Conservation (phyloP, 2,797 vertebrate species). For the Halcyon smyrnensis region DNA sequence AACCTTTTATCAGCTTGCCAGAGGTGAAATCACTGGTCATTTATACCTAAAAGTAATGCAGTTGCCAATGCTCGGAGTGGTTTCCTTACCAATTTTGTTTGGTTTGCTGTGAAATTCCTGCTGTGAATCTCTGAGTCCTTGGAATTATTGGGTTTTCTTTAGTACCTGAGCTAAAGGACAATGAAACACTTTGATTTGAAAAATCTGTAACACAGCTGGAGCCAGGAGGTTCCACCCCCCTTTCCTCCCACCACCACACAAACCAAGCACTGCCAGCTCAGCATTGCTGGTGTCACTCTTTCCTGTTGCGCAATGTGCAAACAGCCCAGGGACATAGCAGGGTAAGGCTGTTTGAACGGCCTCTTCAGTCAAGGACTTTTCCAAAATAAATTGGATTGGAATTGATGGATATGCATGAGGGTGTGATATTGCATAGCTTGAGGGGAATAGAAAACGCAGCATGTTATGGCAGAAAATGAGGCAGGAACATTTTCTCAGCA, state of each 20-base stretch:
- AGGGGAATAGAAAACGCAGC: not conserved
- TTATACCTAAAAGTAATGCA: not conserved
- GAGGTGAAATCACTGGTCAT: not conserved
- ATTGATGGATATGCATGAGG: not conserved
- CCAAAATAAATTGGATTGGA: not conserved
- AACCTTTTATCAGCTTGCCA: not conserved
- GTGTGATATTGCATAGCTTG: fast-evolving
- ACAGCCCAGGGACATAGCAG: not conserved
- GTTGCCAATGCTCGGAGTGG: not conserved
- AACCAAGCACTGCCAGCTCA: conserved; percentile 12
- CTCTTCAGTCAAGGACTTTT: conserved; percentile 22
- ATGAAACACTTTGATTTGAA: not conserved
- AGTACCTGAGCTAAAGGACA: not conserved
- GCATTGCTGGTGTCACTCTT: not conserved
- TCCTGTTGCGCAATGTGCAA: conserved; percentile 26
- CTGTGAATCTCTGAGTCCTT: not conserved
- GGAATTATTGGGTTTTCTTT: not conserved
- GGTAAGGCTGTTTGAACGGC: not conserved
- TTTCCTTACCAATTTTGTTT: not conserved
- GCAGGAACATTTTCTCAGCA: not conserved
- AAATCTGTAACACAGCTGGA: not conserved
- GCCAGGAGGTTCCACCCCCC: conserved; percentile 22
- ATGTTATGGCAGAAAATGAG: not conserved
- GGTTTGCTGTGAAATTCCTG: not conserved
- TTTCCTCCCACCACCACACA: not conserved